phyloP scores from a whole-genome alignment of 2,797 vertebrate species.

The Esox masquinongy region DNA sequence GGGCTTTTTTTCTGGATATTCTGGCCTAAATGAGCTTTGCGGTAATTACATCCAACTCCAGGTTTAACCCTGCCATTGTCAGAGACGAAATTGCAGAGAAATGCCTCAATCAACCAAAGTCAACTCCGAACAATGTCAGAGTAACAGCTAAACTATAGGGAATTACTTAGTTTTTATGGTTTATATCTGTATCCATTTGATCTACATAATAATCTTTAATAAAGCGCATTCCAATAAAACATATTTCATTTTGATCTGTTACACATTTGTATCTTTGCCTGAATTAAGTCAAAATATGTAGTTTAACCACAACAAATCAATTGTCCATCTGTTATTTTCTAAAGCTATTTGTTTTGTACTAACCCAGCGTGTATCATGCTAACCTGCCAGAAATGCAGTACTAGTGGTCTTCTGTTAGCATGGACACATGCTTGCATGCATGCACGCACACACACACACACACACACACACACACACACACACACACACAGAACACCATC shows the following conservation, averaged over 20 bases:
- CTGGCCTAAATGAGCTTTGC: conserved; percentile 71
- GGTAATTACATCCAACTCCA: conserved; percentile 65
- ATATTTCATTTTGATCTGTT: background rate
- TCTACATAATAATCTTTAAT: background rate
- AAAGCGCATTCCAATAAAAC: background rate
- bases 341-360: conserved; percentile 78
- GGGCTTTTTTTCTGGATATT: conserved; percentile 77
- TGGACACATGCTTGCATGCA: too few species aligned
- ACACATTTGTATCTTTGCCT: background rate
- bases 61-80: conserved; percentile 54
- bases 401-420: conserved; percentile 79
- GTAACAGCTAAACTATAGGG: background rate
- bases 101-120: conserved; percentile 22
- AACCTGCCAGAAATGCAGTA: conserved; percentile 74
- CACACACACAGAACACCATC: conserved; percentile 69
- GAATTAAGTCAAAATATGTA: conserved; percentile 43
- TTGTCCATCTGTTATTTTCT: conserved; percentile 76
- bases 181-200: background rate
- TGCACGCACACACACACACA: conserved; percentile 58
- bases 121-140: conserved; percentile 12
- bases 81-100: conserved; percentile 21
- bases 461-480: conserved; percentile 75
- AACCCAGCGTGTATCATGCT: conserved; percentile 75
- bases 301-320: conserved; percentile 78
- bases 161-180: background rate